Base-by-base conservation (phyloP, 2,797 vertebrate genomes). In the Clarias laeviceps region DNA sequence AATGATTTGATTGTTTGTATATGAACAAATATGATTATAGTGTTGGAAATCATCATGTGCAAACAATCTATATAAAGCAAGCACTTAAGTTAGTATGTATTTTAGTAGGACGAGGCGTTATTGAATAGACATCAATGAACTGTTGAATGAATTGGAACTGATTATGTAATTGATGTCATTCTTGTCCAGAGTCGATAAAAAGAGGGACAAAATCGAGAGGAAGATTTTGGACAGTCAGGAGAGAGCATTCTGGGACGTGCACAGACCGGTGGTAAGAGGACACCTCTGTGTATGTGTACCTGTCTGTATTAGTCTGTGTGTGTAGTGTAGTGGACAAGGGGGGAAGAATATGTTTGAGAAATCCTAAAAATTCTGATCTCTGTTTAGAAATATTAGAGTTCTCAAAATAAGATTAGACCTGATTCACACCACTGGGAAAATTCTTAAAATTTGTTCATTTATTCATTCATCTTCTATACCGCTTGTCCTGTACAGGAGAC, bases 181-280 rank as follows among this genome's bases (percentile, higher is more conserved):
- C 50, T 37, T 84, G 59, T 68, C 72, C 94, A 99, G 98, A 94
- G 97, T 99, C 84, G 97, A 99, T 94, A 99, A 98, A 94, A 99
- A 99, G 93, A 96, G 98, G 93, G 98, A 99, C 94, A 99, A 99
- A 94, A 97, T 99, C 85, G 98, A 99, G 92, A 96, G 98, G 92
- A 99, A 99, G 94, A 99, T 99, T 86, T 97, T 99, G 15, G 98
- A 99, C 91, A 99, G 98, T 92, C 98, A 99, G 88, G 98, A 99
- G 91, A 93, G 98, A 95, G 98, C 98, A 0, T 99, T 99, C 93
- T 99, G 98, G 98, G 98, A 99, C 0, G 98, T 99, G 70, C 98
- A 99, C 90, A 96, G 98, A 93, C 98, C 98, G 0, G 98, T 99
- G 97, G 98, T 99, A 94, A 97, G 97, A 91, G 81, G 82, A 0